A percentile compares a stretch with the other conserved stretches of the same genome.
phyloP scores from a whole-genome alignment of 2,113 vertebrate species.

The Manacus vitellinus region DNA sequence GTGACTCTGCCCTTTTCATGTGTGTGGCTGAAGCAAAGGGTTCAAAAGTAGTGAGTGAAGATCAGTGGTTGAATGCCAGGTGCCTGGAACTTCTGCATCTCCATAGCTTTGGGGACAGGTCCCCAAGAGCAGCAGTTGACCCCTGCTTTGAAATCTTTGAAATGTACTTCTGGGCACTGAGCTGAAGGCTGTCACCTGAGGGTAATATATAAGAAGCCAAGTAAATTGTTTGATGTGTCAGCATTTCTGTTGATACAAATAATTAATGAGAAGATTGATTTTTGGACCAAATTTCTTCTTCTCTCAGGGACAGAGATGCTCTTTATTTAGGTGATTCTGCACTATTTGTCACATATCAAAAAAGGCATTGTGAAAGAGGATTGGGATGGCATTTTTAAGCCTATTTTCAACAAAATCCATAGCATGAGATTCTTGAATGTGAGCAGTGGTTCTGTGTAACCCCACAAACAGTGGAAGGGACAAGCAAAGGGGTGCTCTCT shows the following conservation, averaged over 20 bases:
- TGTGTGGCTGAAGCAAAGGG: background rate
- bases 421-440: background rate
- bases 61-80: background rate
- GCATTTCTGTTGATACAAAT: background rate
- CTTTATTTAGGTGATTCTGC: background rate
- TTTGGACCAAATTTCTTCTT: background rate
- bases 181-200: background rate
- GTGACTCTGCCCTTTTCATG: background rate
- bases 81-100: background rate
- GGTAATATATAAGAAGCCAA: background rate
- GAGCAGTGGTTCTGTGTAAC: background rate
- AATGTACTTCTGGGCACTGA: background rate
- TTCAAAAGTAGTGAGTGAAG: background rate
- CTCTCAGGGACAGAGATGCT: background rate
- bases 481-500: background rate
- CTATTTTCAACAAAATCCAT: background rate
- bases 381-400: background rate
- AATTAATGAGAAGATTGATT: constrained; percentile 27
- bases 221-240: background rate
- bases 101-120: background rate
- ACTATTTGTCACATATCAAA: background rate
- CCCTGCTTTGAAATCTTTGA: background rate
- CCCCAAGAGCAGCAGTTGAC: background rate
- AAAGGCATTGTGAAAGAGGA: background rate
- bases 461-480: background rate